Evolutionary conservation across 1,140 invertebrate species (phyloP).

Genomic region (Propsilocerus akamusi): DNA sequence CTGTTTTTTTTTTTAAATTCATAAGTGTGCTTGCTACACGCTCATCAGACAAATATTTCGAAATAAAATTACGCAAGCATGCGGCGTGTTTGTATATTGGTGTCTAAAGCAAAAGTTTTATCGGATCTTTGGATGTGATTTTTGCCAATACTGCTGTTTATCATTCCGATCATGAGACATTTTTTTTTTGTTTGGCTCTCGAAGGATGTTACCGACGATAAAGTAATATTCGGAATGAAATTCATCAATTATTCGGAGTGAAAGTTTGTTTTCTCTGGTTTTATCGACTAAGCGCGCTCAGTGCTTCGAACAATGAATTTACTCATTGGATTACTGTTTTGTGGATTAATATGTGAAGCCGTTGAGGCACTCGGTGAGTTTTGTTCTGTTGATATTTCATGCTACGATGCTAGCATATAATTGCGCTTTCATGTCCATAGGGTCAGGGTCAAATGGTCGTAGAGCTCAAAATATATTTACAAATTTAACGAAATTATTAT

Average conservation of each 20-base stretch:
- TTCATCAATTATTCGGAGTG: not conserved
- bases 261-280: not conserved
- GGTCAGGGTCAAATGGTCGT: not conserved
- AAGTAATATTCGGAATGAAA: not conserved
- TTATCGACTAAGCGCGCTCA: not conserved
- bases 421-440: not conserved
- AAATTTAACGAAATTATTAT: not conserved
- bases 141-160: no score
- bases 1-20: no score
- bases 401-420: not conserved
- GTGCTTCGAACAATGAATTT: constrained; percentile 1
- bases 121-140: no score
- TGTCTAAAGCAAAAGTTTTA: not conserved
- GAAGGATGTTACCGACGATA: not conserved
- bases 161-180: not conserved
- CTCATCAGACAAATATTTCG: no score
- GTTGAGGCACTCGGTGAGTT: not conserved
- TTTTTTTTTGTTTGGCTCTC: not conserved
- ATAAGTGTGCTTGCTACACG: no score
- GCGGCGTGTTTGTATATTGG: not conserved
- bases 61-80: not conserved
- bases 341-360: not conserved
- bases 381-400: not conserved
- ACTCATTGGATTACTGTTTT: not conserved
- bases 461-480: not conserved